These are phyloP conservation scores for Siniperca obscura DNA, from an alignment of 2,797 vertebrate genomes.

Conservation along the genomic window DNA sequence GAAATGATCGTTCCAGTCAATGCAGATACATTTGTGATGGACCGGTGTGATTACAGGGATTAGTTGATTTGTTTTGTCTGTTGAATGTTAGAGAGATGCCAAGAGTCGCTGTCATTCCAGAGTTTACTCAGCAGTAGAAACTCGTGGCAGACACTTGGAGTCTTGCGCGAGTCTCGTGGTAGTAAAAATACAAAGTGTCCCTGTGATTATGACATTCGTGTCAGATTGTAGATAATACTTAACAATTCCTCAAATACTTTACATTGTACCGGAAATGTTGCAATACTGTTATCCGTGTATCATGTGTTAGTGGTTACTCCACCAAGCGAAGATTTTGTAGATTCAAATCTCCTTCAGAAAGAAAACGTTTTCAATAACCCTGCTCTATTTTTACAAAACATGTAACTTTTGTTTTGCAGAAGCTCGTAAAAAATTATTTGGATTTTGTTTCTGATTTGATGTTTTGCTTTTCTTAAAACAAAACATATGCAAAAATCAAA, in stretches of 20 bases:
- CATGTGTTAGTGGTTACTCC: too few species aligned
- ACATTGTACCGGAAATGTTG: background rate
- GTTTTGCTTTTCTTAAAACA: background rate
- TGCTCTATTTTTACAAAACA: background rate
- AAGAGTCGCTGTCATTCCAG: slow-evolving; percentile 35
- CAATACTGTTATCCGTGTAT: background rate
- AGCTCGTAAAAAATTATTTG: background rate
- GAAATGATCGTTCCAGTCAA: background rate
- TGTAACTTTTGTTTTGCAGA: background rate
- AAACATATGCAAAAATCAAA: background rate
- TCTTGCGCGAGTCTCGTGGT: slow-evolving; percentile 30
- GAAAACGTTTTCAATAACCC: background rate
- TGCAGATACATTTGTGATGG: background rate
- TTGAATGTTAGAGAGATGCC: background rate
- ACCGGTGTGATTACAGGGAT: background rate
- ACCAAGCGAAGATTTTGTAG: background rate
- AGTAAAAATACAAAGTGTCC: slow-evolving; percentile 14
- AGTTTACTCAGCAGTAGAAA: slow-evolving; percentile 9
- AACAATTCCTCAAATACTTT: slow-evolving; percentile 31
- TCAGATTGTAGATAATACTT: slow-evolving; percentile 26
- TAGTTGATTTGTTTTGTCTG: background rate
- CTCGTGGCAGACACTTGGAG: background rate
- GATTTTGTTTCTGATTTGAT: background rate
- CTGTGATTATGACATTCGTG: slow-evolving; percentile 2
- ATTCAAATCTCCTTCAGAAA: background rate